Evolutionary conservation across 2,888 invertebrate genomes (phyloP), one percentile per base, ranked within the genome.

Genomic region (Aplocera efformata): DNA sequence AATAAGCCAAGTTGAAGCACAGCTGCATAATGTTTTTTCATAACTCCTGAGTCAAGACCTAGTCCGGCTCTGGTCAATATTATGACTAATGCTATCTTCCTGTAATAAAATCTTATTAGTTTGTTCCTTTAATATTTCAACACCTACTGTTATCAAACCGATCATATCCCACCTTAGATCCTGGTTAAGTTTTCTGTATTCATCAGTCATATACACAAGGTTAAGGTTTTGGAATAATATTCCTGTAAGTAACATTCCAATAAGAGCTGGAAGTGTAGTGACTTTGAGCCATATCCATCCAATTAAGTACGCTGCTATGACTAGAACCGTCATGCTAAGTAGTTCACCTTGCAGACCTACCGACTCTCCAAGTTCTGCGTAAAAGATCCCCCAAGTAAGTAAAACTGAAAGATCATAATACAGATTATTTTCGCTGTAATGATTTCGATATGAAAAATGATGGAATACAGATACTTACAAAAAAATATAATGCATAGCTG

Each of bases 61-160:
- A 96, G 81, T 1, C 97, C 97, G 32, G 96, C 97, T 66, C 96
- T 81, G 5, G 92, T 94, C 45, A 97, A 78, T 51, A 97, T 96
- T 33, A 96, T 93, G 2, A 94, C 94, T 60, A 96, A 77, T 0
- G 96, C 95, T 32, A 95, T 89, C 88, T 93, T 93, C 67, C 96
- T 96, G 66, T 21, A 21, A 26, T 5, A 32, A 27, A 24, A 6
- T 7, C 10, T 3, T 7, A 25, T 21, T 22, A 10, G 13, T 4
- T 13, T 25, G 3, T 7, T 10, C n/a, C 22, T 5, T 5, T 7
- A 6, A 1, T 7, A 28, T 31, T 32, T 10, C 3, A 17, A 3
- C 17, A 8, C 13, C n/a, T 24, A 17, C 3, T 10, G 8, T 10
- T 7, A 17, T 10, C n/a, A 13, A 9, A 20, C 90, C 91, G 88